Base-by-base conservation (phyloP, 2,888 invertebrate species). In the Ptychoptera contaminata region DNA sequence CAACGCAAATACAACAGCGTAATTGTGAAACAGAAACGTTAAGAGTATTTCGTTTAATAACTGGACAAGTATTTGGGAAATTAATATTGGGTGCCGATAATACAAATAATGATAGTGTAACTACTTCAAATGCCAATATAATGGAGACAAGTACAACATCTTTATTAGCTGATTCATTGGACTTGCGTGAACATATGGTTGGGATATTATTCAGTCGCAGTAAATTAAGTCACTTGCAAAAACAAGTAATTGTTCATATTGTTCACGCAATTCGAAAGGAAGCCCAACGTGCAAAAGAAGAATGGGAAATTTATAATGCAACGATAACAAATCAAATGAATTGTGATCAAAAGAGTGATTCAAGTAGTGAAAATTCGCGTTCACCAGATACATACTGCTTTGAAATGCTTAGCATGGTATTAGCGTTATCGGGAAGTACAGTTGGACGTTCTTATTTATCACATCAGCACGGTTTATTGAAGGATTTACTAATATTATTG, bases 201-300 rank as follows among this genome's bases (percentile, higher is more conserved):
- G 93, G 94, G 48, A 94, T 96, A 55, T 69, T 96, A 40, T 96
- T 94, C 64, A 90, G 91, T 46, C 77, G 93, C 41, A 90, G 90
- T 60, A 92, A 93, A 62, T 69, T 96, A 16, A 92, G 92, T 0
- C 86, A 91, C 55, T 69, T 94, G 43, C 94, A 94, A 62, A 87
- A 87, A 63, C 91, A 91, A 72, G 90, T 87, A 11, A 90, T 90
- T 63, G 77, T 86, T 0, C 90, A 90, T 60, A 88, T 90, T 48
- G 87, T 87, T 12, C 81, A 83, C 58, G 92, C 93, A 1, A 93
- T 96, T 47, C 76, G 84, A 9, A 83, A 87, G 58, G 94, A 96
- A 67, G 82, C 91, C 0, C 70, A 77, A 43, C 74, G 86, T 8
- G 82, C 91, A 2, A 76, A 86, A 40, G 92, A 93, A 55, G 92